Base-by-base conservation (phyloP, 2,113 vertebrate species). In the Columbina picui region DNA sequence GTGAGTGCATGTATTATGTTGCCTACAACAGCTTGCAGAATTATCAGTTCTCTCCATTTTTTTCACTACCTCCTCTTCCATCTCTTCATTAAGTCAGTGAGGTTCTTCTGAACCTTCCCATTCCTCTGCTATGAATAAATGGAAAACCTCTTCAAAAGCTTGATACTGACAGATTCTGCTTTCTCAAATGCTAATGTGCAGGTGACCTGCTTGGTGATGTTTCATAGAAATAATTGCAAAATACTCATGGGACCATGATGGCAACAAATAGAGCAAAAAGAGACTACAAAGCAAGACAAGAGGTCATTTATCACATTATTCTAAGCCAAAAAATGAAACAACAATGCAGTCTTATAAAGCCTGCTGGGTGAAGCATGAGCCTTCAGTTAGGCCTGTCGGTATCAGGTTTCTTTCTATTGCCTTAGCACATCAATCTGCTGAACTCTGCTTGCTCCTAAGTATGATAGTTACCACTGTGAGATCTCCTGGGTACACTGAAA, bases 171-270 rank as follows among this genome's bases (percentile, higher is more conserved):
- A 95, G 67, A 92, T 84, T 92, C 60, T 49, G 16, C 88, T 94
- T 89, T 91, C 71, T 84, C 60, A 59, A 65, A 90, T 84, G n/a
- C 43, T 93, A 92, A 86, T 59, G 39, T 6, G 11, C 63, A 11
- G 60, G 43, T 96, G 95, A 94, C 94, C 94, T 90, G 78, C 93
- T 95, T 84, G 86, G 90, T 3, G 2, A 92, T 56, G 63, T 92
- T 95, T 96, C 96, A 53, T 76, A 88, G 91, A 96, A 96, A 87
- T 87, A 96, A 93, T 29, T 43, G 95, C 96, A 75, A 96, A 97
- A 97, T 96, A 97, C 96, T 97, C 92, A 96, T 95, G 61, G 93
- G 11, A 93, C 23, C 41, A 86, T 55, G 77, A 93, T 84, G 65
- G 91, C 81, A 92, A 95, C 92, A 94, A 96, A 91, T 84, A 96